Percentiles rank a stretch among this genome's conserved stretches.
Conservation (phyloP, 1,140 invertebrate species). For the Teleogryllus occipitalis region DNA sequence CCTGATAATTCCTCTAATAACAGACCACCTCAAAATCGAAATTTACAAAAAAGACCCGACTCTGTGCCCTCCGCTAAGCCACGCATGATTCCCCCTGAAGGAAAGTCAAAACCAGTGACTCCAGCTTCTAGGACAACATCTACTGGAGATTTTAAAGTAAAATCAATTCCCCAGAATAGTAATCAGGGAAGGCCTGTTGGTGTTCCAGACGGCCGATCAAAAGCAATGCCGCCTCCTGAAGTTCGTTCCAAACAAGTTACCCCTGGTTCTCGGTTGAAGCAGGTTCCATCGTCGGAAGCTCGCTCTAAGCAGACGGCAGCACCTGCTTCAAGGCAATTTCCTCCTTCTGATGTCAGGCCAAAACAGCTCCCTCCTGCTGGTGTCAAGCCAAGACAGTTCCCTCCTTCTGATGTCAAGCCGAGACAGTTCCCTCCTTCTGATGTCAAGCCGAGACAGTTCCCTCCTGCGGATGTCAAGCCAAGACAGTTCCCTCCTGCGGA, state of each 20-base stretch:
- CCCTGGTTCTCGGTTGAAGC: constrained; percentile 30
- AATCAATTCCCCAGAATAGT: too few species aligned
- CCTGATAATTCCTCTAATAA: too few species aligned
- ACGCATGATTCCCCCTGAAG: too few species aligned
- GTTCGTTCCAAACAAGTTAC: constrained; percentile 39
- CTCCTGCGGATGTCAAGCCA: constrained; percentile 38
- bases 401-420: constrained; percentile 37
- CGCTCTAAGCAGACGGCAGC: constrained; percentile 37
- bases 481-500: constrained; percentile 44
- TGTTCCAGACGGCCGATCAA: constrained; percentile 23
- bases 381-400: constrained; percentile 35
- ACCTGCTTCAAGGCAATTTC: constrained; percentile 39
- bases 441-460: constrained; percentile 40
- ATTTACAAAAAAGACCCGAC: too few species aligned
- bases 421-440: constrained; percentile 40
- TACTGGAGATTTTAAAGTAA: too few species aligned
- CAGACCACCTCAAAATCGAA: too few species aligned
- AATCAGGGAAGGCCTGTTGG: too few species aligned
- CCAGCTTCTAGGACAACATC: too few species aligned
- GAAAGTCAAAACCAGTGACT: too few species aligned
- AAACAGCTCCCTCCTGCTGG: constrained; percentile 24
- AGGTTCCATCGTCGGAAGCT: constrained; percentile 23
- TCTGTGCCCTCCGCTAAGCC: too few species aligned
- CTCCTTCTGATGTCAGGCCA: constrained; percentile 38
- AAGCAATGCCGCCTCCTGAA: constrained; percentile 38